Conservation (phyloP, 2,113 vertebrate genomes). For the Phrynosoma platyrhinos region DNA sequence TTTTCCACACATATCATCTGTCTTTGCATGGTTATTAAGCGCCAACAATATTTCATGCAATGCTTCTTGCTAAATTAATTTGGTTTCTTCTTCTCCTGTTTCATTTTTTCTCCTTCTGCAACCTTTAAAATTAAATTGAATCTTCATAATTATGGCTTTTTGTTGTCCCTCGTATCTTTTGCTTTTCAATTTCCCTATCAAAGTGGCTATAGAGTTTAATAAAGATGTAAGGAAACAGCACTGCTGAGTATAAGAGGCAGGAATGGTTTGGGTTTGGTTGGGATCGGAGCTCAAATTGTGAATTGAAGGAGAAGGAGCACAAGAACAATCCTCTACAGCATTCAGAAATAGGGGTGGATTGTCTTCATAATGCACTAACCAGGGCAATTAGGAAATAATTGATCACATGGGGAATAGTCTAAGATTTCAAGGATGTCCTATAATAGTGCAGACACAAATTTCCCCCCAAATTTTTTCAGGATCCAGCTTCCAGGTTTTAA, state of each 20-base stretch:
- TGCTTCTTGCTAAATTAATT: conserved; percentile 86
- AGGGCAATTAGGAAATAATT: conserved; percentile 13
- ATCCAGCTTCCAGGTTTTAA: background rate
- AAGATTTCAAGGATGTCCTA: background rate
- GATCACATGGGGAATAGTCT: background rate
- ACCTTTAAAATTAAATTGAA: conserved; percentile 85
- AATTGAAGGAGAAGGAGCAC: conserved; percentile 51
- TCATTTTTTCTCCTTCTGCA: conserved; percentile 80
- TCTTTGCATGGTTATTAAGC: conserved; percentile 86
- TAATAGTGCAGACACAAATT: background rate
- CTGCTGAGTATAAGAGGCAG: conserved; percentile 77
- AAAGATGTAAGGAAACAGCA: conserved; percentile 85
- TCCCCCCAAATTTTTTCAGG: background rate
- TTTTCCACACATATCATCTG: conserved; percentile 88
- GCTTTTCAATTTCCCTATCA: conserved; percentile 85
- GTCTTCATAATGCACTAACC: conserved; percentile 23
- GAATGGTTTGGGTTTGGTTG: conserved; percentile 70
- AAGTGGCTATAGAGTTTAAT: conserved; percentile 81
- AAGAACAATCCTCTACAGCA: conserved; percentile 34
- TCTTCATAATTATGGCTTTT: conserved; percentile 85
- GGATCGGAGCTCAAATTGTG: conserved; percentile 64
- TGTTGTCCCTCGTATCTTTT: conserved; percentile 82
- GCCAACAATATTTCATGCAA: conserved; percentile 90
- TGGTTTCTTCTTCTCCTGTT: conserved; percentile 83
- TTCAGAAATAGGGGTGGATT: conserved; percentile 45